These are phyloP conservation scores for Pachyseris speciosa DNA, from an alignment of 64 coral and sea anemone genomes.

Conservation along the genomic window DNA sequence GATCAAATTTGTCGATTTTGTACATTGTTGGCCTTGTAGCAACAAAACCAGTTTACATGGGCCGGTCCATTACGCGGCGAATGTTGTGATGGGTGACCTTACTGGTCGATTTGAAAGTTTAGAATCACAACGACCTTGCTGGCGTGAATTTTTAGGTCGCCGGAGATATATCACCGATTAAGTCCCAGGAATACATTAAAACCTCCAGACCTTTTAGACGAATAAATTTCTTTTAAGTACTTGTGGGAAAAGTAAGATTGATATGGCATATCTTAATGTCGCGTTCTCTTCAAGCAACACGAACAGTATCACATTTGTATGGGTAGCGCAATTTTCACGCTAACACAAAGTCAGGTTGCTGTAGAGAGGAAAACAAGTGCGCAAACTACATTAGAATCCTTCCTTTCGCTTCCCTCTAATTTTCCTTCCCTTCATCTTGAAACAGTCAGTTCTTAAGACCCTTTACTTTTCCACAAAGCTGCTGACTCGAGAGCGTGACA, in stretches of 20 bases:
- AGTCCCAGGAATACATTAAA: not conserved
- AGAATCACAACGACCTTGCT: not conserved
- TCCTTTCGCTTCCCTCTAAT: too few species aligned
- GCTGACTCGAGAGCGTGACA: not conserved
- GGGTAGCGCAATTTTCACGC: not conserved
- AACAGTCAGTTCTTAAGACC: too few species aligned
- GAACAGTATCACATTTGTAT: not conserved
- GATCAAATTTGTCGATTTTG: not conserved
- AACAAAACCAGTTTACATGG: not conserved
- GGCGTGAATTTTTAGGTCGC: not conserved
- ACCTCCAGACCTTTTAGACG: too few species aligned
- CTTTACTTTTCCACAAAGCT: not conserved
- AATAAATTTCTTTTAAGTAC: not conserved
- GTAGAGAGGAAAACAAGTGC: not conserved
- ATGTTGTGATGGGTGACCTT: too few species aligned
- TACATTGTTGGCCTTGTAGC: not conserved
- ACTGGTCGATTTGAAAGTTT: slow-evolving; percentile 13
- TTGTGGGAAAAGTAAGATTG: not conserved
- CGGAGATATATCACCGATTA: not conserved
- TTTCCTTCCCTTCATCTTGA: not conserved
- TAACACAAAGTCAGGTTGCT: not conserved
- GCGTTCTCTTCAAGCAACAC: not conserved
- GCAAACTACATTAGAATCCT: not conserved
- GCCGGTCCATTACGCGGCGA: not conserved
- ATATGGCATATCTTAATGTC: not conserved